A percentile compares a stretch with the other conserved stretches of the same genome.
These are phyloP conservation scores for Pseudochirops cupreus DNA, from an alignment of 2,797 vertebrate genomes.

Conservation along the genomic window DNA sequence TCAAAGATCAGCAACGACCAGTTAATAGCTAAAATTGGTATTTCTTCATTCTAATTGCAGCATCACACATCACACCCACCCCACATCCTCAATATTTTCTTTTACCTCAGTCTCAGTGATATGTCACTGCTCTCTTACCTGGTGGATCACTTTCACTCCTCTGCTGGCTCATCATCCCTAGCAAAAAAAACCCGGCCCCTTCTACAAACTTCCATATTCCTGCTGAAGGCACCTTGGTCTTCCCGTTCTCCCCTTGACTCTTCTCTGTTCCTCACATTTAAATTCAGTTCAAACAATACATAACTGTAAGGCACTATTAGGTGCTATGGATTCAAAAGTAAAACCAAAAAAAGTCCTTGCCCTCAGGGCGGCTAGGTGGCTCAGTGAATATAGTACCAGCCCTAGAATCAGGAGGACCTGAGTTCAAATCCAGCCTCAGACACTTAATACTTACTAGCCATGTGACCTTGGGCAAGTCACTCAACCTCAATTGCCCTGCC, in stretches of 20 bases:
- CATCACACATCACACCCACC: background rate
- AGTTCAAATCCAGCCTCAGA: too few relatives aligned
- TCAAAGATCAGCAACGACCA: background rate
- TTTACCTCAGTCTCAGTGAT: background rate
- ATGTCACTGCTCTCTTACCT: background rate
- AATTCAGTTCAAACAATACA: background rate
- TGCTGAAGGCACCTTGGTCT: background rate
- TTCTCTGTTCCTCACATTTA: background rate
- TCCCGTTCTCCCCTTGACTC: background rate
- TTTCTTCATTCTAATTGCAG: background rate
- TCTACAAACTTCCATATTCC: background rate
- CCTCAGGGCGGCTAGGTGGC: too few relatives aligned
- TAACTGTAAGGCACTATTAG: background rate
- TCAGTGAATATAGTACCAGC: too few relatives aligned
- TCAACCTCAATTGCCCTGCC: too few relatives aligned
- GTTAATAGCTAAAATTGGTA: background rate
- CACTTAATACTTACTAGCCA: too few relatives aligned
- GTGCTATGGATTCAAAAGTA: background rate
- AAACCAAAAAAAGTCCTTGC: too few relatives aligned
- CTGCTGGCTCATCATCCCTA: background rate
- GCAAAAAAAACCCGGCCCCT: too few relatives aligned
- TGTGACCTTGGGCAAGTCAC: too few relatives aligned
- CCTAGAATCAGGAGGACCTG: too few relatives aligned
- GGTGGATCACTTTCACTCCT: background rate
- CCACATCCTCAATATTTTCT: background rate